Evolutionary conservation across 2,797 vertebrate genomes (phyloP), one percentile per base, ranked within the genome.

Genomic region (Spinus olivaceus): DNA sequence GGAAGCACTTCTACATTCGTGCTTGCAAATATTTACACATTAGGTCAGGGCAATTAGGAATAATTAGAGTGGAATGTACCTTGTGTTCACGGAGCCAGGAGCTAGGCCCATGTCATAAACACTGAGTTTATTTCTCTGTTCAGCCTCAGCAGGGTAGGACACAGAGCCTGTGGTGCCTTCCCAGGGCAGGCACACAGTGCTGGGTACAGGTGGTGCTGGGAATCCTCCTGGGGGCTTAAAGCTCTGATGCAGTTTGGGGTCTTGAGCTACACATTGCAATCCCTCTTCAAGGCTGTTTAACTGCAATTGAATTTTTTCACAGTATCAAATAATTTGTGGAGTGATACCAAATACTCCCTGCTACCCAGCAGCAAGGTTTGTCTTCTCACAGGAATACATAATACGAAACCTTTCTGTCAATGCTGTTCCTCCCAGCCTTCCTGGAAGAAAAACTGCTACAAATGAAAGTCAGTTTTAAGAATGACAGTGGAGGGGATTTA

Each of bases 11-110:
- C 81, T 51, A 51, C 84, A 61, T 89, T 76, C 2, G 1, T 91
- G 81, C 69, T 78, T 91, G 69, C 96, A 95, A 86, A 95, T 96
- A 93, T 97, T 96, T 96, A 95, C 79, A 74, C 76, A 46, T 94
- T 86, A 95, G 92, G 69, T 95, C 94, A 95, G 54, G 50, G 95
- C 91, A 95, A 95, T 95, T 95, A 95, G 76, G 72, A 91, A 86
- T 92, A 92, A 95, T 97, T 95, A 96, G 69, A 86, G 88, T 85
- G 95, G 94, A 96, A 95, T 93, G 94, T 86, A 96, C 93, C 94
- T 97, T 74, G 72, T 93, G 23, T 89, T 95, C 84, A 21, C 0
- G 0, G 83, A 91, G 88, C 86, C 66, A 72, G 80, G 80, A 92
- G 44, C 35, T 28, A 28, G 88, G 70, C 66, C 49, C 37, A 0